phyloP scores from a whole-genome alignment of 23 tunicate species.

The Diplosoma virens region DNA sequence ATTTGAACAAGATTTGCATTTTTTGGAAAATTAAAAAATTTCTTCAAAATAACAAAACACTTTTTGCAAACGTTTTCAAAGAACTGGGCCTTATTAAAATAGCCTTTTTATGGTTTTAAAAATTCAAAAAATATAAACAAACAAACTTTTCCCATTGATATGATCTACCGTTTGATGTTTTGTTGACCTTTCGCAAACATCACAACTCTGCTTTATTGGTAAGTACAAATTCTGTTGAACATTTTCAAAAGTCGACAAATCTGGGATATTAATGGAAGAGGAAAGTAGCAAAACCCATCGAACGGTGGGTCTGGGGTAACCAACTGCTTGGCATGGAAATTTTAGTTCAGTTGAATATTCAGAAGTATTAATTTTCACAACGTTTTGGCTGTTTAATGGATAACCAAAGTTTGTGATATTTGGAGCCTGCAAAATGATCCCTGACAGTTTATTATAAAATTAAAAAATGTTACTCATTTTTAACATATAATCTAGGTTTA shows the following conservation, averaged over 20 bases:
- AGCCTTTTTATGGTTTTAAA: no score
- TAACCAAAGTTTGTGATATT: constrained; percentile 19
- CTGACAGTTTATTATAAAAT: neutral
- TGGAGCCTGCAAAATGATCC: constrained; percentile 7
- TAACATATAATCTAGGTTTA: neutral
- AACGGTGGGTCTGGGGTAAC: constrained; percentile 21
- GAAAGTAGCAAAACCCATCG: neutral
- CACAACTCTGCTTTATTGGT: neutral
- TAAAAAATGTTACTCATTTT: neutral
- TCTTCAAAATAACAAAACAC: no score
- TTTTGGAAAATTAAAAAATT: no score
- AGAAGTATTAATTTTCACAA: neutral
- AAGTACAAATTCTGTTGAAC: neutral
- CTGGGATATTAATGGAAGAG: neutral
- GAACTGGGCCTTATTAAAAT: no score
- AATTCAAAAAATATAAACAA: no score
- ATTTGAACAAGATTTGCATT: no score
- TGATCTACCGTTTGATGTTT: no score
- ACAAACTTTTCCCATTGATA: no score
- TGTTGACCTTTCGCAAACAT: neutral
- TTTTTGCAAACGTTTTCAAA: no score
- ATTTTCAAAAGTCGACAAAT: neutral
- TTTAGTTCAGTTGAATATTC: neutral
- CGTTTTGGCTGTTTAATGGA: neutral
- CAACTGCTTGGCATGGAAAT: constrained; percentile 3